phyloP scores from a whole-genome alignment of 1,140 invertebrate species.

The Macrocentrus cingulum region DNA sequence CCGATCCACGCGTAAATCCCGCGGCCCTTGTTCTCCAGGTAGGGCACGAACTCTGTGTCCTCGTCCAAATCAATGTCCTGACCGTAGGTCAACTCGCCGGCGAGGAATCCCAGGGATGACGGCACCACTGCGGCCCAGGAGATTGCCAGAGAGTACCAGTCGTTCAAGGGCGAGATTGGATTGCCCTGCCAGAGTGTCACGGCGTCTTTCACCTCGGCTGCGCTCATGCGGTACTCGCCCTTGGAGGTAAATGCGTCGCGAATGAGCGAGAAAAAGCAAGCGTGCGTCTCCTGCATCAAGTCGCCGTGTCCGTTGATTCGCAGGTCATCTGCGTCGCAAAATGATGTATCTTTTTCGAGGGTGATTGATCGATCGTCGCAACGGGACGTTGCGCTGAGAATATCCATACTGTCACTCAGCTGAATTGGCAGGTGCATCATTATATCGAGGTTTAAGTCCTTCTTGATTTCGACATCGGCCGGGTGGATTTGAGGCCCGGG shows the following conservation, averaged over 20 bases:
- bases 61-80: slow-evolving; percentile 62
- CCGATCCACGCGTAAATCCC: slow-evolving; percentile 89
- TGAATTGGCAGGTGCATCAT: slow-evolving; percentile 70
- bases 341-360: slow-evolving; percentile 47
- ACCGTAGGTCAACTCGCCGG: slow-evolving; percentile 71
- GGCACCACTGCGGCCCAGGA: slow-evolving; percentile 80
- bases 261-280: slow-evolving; percentile 80
- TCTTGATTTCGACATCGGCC: slow-evolving; percentile 39
- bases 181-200: slow-evolving; percentile 79
- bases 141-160: slow-evolving; percentile 70
- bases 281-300: slow-evolving; percentile 74
- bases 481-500: slow-evolving; percentile 39
- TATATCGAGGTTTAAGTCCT: slow-evolving; percentile 57
- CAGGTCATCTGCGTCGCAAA: slow-evolving; percentile 37
- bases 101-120: slow-evolving; percentile 82
- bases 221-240: slow-evolving; percentile 76
- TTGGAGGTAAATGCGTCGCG: slow-evolving; percentile 81
- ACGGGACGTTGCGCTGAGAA: slow-evolving; percentile 61
- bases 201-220: slow-evolving; percentile 72
- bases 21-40: slow-evolving; percentile 82
- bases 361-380: slow-evolving; percentile 49
- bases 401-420: slow-evolving; percentile 64
- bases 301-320: slow-evolving; percentile 50
- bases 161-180: slow-evolving; percentile 78
- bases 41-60: slow-evolving; percentile 91